These are phyloP conservation scores for Peribatodes rhomboidaria DNA, from an alignment of 2,888 invertebrate genomes.

Conservation along the genomic window DNA sequence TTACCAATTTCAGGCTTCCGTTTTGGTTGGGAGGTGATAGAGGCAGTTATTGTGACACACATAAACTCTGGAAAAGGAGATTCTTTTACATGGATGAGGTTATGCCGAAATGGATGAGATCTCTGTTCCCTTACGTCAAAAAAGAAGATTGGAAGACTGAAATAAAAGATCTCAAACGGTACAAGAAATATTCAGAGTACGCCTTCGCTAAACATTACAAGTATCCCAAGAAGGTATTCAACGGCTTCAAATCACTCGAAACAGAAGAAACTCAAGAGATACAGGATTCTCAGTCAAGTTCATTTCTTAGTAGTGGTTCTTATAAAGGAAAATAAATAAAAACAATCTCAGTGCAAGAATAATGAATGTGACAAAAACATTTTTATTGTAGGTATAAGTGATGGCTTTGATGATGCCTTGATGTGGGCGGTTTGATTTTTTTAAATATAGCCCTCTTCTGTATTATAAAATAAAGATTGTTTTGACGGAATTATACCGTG, in stretches of 20 bases:
- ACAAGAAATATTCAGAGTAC: conserved; percentile 63
- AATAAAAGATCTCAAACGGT: conserved; percentile 57
- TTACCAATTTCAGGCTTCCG: conserved; percentile 58
- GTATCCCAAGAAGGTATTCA: conserved; percentile 23
- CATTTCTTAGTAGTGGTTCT: conserved; percentile 7
- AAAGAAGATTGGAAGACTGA: conserved; percentile 67
- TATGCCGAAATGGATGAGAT: conserved; percentile 65
- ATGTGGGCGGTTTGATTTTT: too few species aligned
- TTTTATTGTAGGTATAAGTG: too few species aligned
- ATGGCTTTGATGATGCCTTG: too few species aligned
- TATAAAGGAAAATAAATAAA: background rate
- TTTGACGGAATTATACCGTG: background rate
- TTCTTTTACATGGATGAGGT: conserved; percentile 72
- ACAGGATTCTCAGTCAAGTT: conserved; percentile 22
- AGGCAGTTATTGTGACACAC: conserved; percentile 63
- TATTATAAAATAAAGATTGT: background rate
- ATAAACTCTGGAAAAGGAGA: conserved; percentile 66
- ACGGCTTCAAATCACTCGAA: conserved; percentile 21
- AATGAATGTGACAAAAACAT: background rate
- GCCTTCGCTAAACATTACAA: conserved; percentile 66
- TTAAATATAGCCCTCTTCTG: too few species aligned
- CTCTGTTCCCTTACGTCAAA: conserved; percentile 59
- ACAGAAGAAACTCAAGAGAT: conserved; percentile 16
- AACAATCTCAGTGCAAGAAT: background rate
- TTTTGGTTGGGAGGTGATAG: conserved; percentile 65